Evolutionary conservation across 2,113 vertebrate species (phyloP), one percentile per base, ranked within the genome.

Genomic region (Scytalopus superciliaris): DNA sequence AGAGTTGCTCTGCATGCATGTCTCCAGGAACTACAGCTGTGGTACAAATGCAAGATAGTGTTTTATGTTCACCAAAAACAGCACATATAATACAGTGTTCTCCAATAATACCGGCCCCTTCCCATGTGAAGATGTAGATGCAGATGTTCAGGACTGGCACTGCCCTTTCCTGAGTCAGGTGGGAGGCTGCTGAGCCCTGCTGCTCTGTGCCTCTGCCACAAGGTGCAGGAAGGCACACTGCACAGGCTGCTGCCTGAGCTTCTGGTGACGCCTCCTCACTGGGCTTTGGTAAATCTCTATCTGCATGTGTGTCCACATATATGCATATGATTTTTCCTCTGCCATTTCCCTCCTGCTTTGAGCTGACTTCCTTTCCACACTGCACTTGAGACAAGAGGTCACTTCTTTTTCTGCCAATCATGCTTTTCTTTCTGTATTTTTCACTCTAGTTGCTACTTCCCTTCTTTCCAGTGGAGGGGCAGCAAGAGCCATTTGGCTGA

Each of bases 111-210:
- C 19, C 9, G 31, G 2, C 22, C 55, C 21, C 24, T 44, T 76
- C 27, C 8, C 30, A 1, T 6, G 28, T 0, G 10, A 68, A 62
- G 18, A 2, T 2, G 25, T 9, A 57, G 77, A 21, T 5, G 14
- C 17, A 0, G 0, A n/a, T 0, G 19, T 18, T 76, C 24, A 33
- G 39, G 49, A 21, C 5, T 45, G 52, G 64, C 0, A 0, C 42
- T 89, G 55, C 10, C 56, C 57, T 72, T 72, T 56, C 53, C 66
- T n/a, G 33, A 56, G 2, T 0, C 3, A 31, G 35, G 33, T 24
- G 42, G 35, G 50, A 70, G 39, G 39, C 47, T 81, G 73, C 73
- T 52, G 92, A 62, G 79, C 66, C 14, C 3, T 7, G 62, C n/a
- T 80, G 53, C 53, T 30, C 24, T 19, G 40, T 40, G 70, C 28